Base-by-base conservation (phyloP, 2,797 vertebrate genomes). In the Astyanax mexicanus region DNA sequence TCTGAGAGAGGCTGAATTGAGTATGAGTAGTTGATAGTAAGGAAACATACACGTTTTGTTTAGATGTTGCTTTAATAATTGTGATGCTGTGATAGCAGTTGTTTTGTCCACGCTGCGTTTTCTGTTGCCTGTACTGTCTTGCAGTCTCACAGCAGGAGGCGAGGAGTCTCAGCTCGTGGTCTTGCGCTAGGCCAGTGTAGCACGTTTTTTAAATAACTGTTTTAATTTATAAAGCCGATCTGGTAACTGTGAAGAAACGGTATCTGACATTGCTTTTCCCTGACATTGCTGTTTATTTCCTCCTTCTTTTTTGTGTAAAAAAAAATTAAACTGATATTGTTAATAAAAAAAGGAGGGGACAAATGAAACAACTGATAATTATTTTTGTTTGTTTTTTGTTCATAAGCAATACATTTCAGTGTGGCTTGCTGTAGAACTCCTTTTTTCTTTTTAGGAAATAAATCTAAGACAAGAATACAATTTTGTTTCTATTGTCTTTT, bases 351-450 rank as follows among this genome's bases (percentile, higher is more conserved):
- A 67, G 29, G 37, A 60, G 65, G 52, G 42, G 60, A 55, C 37
- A 29, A 70, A 37, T 45, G 68, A 62, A 64, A 60, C 25, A 70
- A 55, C 57, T n/a, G 60, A 70, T 77, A 71, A 68, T 57, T 54
- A 65, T 55, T 64, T 35, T 38, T 12, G 25, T 64, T 23, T 42
- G 29, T 29, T 66, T 66, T 57, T 47, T 66, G 72, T 75, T 68
- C 55, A 64, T 79, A 60, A 81, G 80, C 77, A 79, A 82, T 82
- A 79, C 32, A 75, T 81, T 71, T 78, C 77, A 79, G 25, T 72
- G 72, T 81, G 75, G 80, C 80, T 81, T 78, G 62, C 75, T 79
- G 77, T 79, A 74, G 55, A 45, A 17, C 27, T 54, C 21, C n/a
- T n/a, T 73, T 77, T 74, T 66, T 74, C 73, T 67, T 73, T 79